Evolutionary conservation across 2,797 vertebrate genomes (phyloP).

Genomic region (Crocodylus rhombifer): DNA sequence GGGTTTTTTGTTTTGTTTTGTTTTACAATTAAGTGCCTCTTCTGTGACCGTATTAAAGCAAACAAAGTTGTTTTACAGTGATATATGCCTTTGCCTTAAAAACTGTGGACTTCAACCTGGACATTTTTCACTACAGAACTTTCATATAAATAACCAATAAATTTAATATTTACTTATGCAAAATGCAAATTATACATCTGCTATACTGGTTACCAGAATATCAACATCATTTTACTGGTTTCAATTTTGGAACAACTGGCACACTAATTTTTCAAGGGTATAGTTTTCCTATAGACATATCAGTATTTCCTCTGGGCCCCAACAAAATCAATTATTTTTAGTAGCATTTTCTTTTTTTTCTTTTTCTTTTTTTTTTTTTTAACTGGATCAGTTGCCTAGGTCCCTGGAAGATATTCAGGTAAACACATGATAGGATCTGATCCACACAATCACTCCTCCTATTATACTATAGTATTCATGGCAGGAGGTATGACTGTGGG

Average conservation of each 20-base stretch:
- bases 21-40: slow-evolving; percentile 47
- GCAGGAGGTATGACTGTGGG: no score
- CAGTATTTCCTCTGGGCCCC: rapidly evolving
- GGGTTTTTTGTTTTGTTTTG: no score
- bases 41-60: slow-evolving; percentile 45
- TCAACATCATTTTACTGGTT: background rate
- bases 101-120: background rate
- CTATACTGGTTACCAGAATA: slow-evolving; percentile 24
- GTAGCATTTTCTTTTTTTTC: background rate
- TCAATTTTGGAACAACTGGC: background rate
- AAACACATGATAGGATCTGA: no score
- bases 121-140: slow-evolving; percentile 43
- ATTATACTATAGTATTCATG: no score
- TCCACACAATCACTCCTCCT: no score
- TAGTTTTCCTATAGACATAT: background rate
- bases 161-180: background rate
- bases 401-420: no score
- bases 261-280: background rate
- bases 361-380: no score
- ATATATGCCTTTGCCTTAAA: slow-evolving; percentile 14
- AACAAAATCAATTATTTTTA: background rate
- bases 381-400: no score
- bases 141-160: background rate
- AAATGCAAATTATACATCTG: background rate
- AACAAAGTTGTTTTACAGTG: slow-evolving; percentile 38